Percentiles rank a stretch among this genome's conserved stretches.
Conservation (phyloP, 2,888 invertebrate genomes). For the Scrobipalpa costella region DNA sequence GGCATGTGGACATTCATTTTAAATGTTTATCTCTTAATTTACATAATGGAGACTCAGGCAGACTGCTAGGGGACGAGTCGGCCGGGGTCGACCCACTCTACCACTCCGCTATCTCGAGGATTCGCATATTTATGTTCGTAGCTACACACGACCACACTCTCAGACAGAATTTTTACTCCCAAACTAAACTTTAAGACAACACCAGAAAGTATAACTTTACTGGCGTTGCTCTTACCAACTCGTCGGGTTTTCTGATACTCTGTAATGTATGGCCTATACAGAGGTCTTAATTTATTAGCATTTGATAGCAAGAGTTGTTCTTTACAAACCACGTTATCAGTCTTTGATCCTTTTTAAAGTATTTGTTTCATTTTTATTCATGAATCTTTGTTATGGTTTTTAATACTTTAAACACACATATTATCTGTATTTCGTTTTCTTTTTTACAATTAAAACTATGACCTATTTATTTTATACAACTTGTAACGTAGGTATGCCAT, state of each 20-base stretch:
- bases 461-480: too few relatives aligned
- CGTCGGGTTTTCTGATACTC: background rate
- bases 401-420: too few relatives aligned
- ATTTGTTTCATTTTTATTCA: background rate
- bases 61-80: slow-evolving; percentile 66
- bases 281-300: slow-evolving; percentile 18
- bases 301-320: slow-evolving; percentile 9
- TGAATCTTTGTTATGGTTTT: too few relatives aligned
- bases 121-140: slow-evolving; percentile 47
- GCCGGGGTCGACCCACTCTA: slow-evolving; percentile 32
- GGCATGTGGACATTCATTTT: slow-evolving; percentile 64
- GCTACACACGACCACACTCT: background rate
- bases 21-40: slow-evolving; percentile 74
- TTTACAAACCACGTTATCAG: background rate
- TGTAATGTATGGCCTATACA: slow-evolving; percentile 17
- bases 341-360: background rate
- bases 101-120: slow-evolving; percentile 40
- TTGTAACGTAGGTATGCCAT: too few relatives aligned
- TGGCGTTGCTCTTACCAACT: background rate
- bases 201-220: background rate
- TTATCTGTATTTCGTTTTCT: too few relatives aligned
- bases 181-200: background rate
- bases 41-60: slow-evolving; percentile 64
- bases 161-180: background rate
- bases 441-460: too few relatives aligned